Evolutionary conservation across 92 coral and sea anemone genomes (phyloP).

Genomic region (Palythoa grandis): DNA sequence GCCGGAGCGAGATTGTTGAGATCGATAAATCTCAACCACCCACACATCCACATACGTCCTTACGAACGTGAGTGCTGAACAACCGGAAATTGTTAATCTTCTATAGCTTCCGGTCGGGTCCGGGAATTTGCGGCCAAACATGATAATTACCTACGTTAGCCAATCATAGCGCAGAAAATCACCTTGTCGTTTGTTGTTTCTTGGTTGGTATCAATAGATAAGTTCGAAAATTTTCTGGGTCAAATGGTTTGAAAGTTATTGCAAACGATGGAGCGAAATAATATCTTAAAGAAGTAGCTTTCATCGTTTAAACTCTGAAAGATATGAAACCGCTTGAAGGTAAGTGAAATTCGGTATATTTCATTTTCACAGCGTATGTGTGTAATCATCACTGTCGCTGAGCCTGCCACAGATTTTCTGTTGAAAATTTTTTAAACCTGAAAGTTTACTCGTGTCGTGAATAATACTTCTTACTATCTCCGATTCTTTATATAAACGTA

Average conservation of each 20-base stretch:
- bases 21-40: too few species aligned
- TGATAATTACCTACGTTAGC: constrained; percentile 37
- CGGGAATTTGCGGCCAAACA: constrained; percentile 31
- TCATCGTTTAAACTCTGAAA: neutral
- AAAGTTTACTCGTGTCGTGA: neutral
- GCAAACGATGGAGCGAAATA: neutral
- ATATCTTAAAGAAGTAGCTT: neutral
- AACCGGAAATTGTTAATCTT: constrained; percentile 10
- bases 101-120: constrained; percentile 33
- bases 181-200: constrained; percentile 45
- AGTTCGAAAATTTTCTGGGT: constrained; percentile 36
- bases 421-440: neutral
- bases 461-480: neutral
- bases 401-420: neutral
- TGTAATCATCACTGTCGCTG: neutral
- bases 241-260: neutral
- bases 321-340: constrained; percentile 47
- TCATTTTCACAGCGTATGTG: neutral
- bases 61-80: neutral
- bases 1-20: too few species aligned
- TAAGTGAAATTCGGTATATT: constrained; percentile 13
- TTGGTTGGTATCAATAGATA: constrained; percentile 47
- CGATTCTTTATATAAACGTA: neutral
- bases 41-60: neutral
- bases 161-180: constrained; percentile 41